phyloP scores from a whole-genome alignment of 1,140 invertebrate species.

The Coelopa frigida region DNA sequence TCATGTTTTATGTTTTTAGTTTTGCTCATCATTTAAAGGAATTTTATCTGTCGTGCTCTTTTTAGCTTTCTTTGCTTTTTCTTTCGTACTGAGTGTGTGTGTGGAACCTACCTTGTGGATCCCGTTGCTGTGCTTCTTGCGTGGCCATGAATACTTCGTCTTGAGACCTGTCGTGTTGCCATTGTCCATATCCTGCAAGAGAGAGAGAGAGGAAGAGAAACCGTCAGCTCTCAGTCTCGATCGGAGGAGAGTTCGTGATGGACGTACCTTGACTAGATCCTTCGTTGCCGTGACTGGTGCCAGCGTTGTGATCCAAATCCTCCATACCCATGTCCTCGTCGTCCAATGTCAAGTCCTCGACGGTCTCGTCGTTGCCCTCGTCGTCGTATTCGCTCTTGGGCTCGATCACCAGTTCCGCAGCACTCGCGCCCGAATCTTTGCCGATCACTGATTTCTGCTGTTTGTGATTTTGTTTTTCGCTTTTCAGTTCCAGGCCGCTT shows the following conservation, averaged over 20 bases:
- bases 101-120: constrained; percentile 66
- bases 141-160: constrained; percentile 65
- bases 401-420: constrained; percentile 55
- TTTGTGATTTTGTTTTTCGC: constrained; percentile 20
- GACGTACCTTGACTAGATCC: constrained; percentile 52
- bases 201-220: not conserved
- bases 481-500: no score
- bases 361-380: constrained; percentile 64
- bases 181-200: constrained; percentile 51
- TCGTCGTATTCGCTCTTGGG: constrained; percentile 71
- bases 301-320: constrained; percentile 50
- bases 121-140: constrained; percentile 66
- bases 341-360: constrained; percentile 74
- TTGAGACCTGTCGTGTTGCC: constrained; percentile 63
- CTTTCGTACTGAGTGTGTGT: constrained; percentile 12
- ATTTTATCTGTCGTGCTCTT: constrained; percentile 21
- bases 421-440: constrained; percentile 22
- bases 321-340: constrained; percentile 55
- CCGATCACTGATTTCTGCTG: constrained; percentile 14
- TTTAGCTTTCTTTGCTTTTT: constrained; percentile 20
- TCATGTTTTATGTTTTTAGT: not conserved
- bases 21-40: not conserved
- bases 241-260: not conserved
- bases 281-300: constrained; percentile 54
- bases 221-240: not conserved